Conservation (phyloP, 2,797 vertebrate genomes). For the Amphiprion clarkii region DNA sequence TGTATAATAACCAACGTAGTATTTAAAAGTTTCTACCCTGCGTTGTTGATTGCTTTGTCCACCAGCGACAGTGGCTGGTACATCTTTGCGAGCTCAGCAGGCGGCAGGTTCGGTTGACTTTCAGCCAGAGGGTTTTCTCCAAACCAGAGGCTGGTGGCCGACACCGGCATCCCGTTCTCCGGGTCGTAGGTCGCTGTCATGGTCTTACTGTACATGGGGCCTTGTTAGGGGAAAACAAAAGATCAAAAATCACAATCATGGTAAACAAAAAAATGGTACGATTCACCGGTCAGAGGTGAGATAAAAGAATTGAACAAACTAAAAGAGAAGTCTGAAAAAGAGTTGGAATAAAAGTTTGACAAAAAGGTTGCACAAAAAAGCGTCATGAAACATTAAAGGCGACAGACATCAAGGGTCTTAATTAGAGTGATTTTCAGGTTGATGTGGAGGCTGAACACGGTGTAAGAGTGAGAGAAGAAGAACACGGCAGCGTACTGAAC, state of each 20-base stretch:
- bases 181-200: conserved; percentile 95
- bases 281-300: neutral
- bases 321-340: neutral
- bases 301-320: neutral
- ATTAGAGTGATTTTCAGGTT: conserved; percentile 12
- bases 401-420: conserved; percentile 21
- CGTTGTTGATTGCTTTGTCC: conserved; percentile 92
- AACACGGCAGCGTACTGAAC: conserved; percentile 36
- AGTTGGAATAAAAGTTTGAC: conserved; percentile 9
- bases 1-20: neutral
- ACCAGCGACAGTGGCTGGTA: conserved; percentile 89
- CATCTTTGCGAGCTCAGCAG: conserved; percentile 89
- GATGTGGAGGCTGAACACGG: neutral
- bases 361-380: neutral
- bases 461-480: neutral
- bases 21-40: conserved; percentile 85
- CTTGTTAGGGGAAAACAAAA: conserved; percentile 73
- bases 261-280: neutral
- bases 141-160: conserved; percentile 94
- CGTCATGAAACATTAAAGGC: neutral
- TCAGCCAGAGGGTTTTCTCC: conserved; percentile 89
- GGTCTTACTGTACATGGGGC: conserved; percentile 93
- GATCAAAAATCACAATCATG: neutral
- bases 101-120: conserved; percentile 86
- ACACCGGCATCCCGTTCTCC: conserved; percentile 89